Evolutionary conservation across 2,113 vertebrate genomes (phyloP), one percentile per base, ranked within the genome.

Genomic region (Forbesichthys agassizii): DNA sequence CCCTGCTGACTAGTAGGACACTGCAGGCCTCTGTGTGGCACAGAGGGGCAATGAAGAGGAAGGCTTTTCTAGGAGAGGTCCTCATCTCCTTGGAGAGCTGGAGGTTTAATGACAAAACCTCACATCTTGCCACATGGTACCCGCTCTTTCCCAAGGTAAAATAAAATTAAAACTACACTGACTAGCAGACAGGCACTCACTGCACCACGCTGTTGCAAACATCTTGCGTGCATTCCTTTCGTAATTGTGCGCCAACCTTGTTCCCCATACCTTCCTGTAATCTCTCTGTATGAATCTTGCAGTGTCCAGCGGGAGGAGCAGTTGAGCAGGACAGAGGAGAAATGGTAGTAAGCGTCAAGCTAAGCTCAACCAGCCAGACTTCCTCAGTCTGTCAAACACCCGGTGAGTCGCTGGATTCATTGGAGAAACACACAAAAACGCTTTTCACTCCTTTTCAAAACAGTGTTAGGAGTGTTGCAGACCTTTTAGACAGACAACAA

Each of bases 21-120:
- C 92, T 98, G 73, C 94, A 94, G 77, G 89, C 93, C 9, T 92
- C 95, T 0, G 95, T 97, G 87, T 99, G 95, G 96, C 96, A 97
- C 36, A 85, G 90, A 46, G 92, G 91, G 48, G 78, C 85, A 0
- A 90, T 98, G 63, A 90, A 82, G 66, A 88, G 85, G 64, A 93
- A 94, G 20, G 92, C 92, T 46, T 97, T 96, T 69, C 89, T 98
- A 2, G 97, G 97, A 11, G 94, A 97, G 79, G 94, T 95, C 33
- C 71, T 92, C 5, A 62, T 99, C 61, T 89, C 93, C 0, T 86
- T 98, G 86, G 93, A 93, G 9, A 75, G 77, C 0, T 95, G 94
- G 94, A 85, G 90, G 68, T 95, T 93, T 0, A 73, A 93, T 42
- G 93, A 95, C 57, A 74, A 72, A 18, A n/a, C 71, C 0, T 56